phyloP scores from a whole-genome alignment of 2,888 invertebrate genomes.

The Patella ulyssiponensis region DNA sequence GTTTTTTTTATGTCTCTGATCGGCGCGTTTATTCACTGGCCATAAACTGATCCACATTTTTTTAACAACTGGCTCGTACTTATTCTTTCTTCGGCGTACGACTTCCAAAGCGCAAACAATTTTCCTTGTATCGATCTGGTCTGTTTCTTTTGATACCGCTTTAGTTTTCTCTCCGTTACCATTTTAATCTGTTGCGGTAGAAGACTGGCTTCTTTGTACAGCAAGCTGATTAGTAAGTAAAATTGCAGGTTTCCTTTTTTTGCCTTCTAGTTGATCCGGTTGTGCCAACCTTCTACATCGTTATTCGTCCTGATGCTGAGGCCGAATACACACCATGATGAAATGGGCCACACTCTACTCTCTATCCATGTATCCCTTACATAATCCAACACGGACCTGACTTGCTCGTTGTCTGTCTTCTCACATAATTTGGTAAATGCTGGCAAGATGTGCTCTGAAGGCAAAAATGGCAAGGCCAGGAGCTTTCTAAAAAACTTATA shows the following conservation, averaged over 20 bases:
- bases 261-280: conserved; percentile 4
- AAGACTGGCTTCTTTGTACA: not conserved
- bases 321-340: no score
- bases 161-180: not conserved
- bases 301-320: no score
- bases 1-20: not conserved
- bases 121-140: not conserved
- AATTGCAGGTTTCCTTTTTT: conserved; percentile 19
- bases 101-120: not conserved
- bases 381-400: no score
- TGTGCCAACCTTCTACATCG: conserved; percentile 20
- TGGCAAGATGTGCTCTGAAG: no score
- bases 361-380: no score
- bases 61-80: not conserved
- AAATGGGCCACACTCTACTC: no score
- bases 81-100: not conserved
- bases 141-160: not conserved
- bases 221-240: not conserved
- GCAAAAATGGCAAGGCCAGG: no score
- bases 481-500: no score
- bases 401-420: no score
- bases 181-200: not conserved
- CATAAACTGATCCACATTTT: not conserved
- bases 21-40: no score
- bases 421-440: no score